These are phyloP conservation scores for Prosapia bicincta DNA, from an alignment of 2,888 invertebrate genomes.

Conservation along the genomic window DNA sequence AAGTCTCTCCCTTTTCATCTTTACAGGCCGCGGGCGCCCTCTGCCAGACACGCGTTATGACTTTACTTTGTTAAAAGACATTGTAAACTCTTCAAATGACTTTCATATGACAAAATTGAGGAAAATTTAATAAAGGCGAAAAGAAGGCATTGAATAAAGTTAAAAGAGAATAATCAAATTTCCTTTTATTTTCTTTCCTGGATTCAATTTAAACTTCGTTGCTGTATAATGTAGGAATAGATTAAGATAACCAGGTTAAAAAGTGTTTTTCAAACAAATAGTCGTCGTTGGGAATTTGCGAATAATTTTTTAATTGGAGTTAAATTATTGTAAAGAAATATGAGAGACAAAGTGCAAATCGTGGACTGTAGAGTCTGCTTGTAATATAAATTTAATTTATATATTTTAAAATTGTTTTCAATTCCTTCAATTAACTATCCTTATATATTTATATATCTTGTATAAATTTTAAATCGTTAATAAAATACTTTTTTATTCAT, in stretches of 20 bases:
- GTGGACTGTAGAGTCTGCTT: too few species aligned
- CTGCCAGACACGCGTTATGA: constrained; percentile 13
- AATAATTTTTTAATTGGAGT: too few species aligned
- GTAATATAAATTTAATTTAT: too few species aligned
- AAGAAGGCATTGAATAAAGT: constrained; percentile 17
- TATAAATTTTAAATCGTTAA: too few species aligned
- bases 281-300: neutral
- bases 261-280: neutral
- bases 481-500: too few species aligned
- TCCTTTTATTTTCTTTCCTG: neutral
- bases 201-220: neutral
- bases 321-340: too few species aligned
- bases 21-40: neutral
- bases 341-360: too few species aligned
- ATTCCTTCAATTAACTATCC: too few species aligned
- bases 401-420: too few species aligned
- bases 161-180: neutral
- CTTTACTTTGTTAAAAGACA: constrained; percentile 23
- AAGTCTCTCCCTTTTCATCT: neutral
- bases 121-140: constrained; percentile 38
- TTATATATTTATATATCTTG: too few species aligned
- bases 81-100: constrained; percentile 34
- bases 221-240: neutral
- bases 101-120: constrained; percentile 39
- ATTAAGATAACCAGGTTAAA: neutral